Percentiles rank a stretch among this genome's conserved stretches.
phyloP scores from a whole-genome alignment of 2,113 vertebrate species.

The Paraplagusia blochii region DNA sequence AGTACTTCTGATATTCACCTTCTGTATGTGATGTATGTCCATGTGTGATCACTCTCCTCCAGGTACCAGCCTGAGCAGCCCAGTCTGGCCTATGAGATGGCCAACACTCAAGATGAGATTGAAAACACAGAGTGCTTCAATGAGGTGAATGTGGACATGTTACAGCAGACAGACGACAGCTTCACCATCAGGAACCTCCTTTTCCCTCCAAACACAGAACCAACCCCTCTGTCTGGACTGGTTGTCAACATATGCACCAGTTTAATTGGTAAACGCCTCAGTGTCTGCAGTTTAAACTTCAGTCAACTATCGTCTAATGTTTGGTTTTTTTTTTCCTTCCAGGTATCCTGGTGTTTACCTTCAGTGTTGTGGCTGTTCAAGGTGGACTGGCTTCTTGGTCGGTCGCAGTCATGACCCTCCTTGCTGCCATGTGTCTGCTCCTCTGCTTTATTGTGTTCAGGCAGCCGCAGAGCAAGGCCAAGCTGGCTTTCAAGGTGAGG shows the following conservation, averaged over 20 bases:
- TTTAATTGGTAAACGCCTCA: slow-evolving; percentile 77
- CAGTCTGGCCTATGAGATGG: slow-evolving; percentile 84
- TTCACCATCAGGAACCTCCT: slow-evolving; percentile 77
- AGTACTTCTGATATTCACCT: no score
- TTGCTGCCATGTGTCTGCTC: slow-evolving; percentile 49
- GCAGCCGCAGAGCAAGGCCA: slow-evolving; percentile 92
- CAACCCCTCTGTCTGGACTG: slow-evolving; percentile 81
- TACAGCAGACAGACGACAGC: slow-evolving; percentile 72
- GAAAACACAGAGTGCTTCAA: slow-evolving; percentile 77
- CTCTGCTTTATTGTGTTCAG: slow-evolving; percentile 81
- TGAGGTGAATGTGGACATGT: slow-evolving; percentile 76
- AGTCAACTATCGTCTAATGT: neutral
- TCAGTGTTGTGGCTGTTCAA: slow-evolving; percentile 65
- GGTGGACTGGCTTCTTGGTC: slow-evolving; percentile 68
- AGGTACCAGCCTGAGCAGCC: slow-evolving; percentile 92
- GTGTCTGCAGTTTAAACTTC: no score
- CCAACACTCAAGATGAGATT: slow-evolving; percentile 80
- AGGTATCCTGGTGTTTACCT: slow-evolving; percentile 70
- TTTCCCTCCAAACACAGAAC: slow-evolving; percentile 78
- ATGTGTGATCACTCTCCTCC: neutral
- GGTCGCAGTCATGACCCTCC: slow-evolving; percentile 58
- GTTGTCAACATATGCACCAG: slow-evolving; percentile 82
- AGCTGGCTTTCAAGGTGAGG: slow-evolving; percentile 91
- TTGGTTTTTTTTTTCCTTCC: neutral
- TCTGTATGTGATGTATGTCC: neutral